A percentile compares a stretch with the other conserved stretches of the same genome.
Conservation (phyloP, 1,140 invertebrate species). For the Scylla paramamosain region DNA sequence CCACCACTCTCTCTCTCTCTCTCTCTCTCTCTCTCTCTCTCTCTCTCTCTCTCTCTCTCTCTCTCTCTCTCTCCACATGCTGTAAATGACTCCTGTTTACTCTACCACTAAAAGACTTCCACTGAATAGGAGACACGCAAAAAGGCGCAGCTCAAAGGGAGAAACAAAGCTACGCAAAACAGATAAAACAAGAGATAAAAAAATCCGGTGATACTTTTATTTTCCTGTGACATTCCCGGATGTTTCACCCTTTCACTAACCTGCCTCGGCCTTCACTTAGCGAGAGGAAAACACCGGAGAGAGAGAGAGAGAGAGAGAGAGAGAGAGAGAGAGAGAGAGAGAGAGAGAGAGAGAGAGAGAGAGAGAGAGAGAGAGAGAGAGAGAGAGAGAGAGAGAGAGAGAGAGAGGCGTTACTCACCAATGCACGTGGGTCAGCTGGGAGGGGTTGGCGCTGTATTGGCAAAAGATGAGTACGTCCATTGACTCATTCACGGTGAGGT, state of each 20-base stretch:
- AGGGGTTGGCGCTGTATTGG: conserved; percentile 91
- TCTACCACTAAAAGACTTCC: neutral
- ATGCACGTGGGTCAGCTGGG: conserved; percentile 86
- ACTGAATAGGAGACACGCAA: neutral
- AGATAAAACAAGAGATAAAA: neutral
- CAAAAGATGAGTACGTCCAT: conserved; percentile 88
- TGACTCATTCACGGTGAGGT: conserved; percentile 89
- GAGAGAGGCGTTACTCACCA: conserved; percentile 82
- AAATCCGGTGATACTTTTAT: neutral
- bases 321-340: conserved; percentile 27
- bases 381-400: neutral
- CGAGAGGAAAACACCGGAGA: neutral
- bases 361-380: neutral
- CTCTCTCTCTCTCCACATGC: neutral
- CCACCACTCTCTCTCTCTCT: neutral
- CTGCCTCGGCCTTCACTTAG: too few species aligned
- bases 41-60: neutral
- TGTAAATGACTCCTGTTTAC: neutral
- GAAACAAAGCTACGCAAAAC: neutral
- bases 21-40: neutral
- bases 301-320: neutral
- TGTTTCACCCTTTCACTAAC: too few species aligned
- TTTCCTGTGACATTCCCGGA: neutral
- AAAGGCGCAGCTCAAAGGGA: neutral
- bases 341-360: neutral